phyloP scores from a whole-genome alignment of 2,113 vertebrate genomes.

The Heterocephalus glaber region DNA sequence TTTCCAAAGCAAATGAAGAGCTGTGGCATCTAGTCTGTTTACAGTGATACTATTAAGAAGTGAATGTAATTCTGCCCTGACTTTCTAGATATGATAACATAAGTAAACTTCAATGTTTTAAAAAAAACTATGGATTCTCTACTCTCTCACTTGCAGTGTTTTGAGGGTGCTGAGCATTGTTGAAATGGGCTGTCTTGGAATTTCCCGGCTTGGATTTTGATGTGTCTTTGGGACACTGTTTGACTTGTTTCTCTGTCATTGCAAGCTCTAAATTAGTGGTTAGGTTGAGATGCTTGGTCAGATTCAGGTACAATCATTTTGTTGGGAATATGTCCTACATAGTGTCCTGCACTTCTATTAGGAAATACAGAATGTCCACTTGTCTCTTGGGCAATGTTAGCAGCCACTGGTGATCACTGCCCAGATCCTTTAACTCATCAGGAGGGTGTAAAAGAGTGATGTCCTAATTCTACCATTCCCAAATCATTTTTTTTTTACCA shows the following conservation, averaged over 20 bases:
- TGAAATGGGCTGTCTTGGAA: not conserved
- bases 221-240: not conserved
- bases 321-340: not conserved
- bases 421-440: conserved; percentile 39
- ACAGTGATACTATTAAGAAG: conserved; percentile 6
- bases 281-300: conserved; percentile 29
- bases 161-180: not conserved
- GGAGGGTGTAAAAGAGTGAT: conserved; percentile 6
- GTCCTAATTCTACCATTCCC: conserved; percentile 27
- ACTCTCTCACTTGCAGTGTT: not conserved
- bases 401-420: not conserved
- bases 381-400: not conserved
- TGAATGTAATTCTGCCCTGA: not conserved
- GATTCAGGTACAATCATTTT: conserved; percentile 31
- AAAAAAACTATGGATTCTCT: not conserved
- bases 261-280: not conserved
- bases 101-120: not conserved
- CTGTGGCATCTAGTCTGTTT: conserved; percentile 12
- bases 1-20: not conserved
- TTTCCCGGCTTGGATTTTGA: conserved; percentile 33
- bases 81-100: conserved; percentile 38
- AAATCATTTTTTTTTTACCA: conserved; percentile 55
- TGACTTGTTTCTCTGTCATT: not conserved
- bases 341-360: not conserved
- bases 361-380: not conserved